phyloP scores from a whole-genome alignment of 2,888 invertebrate genomes.

The Lampropteryx suffumata region DNA sequence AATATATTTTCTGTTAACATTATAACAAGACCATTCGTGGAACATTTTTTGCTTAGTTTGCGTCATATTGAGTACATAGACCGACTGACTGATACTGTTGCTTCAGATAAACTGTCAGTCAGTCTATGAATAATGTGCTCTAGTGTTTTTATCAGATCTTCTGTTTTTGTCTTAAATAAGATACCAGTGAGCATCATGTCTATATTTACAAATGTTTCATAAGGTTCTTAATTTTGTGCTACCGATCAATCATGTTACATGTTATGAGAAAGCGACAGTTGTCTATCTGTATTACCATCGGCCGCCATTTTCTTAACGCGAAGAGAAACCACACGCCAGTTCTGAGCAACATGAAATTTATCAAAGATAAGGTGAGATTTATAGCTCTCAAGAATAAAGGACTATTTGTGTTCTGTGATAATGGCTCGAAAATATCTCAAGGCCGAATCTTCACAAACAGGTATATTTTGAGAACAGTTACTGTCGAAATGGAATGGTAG shows the following conservation, averaged over 20 bases:
- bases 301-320: slow-evolving; percentile 11
- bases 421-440: slow-evolving; percentile 33
- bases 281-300: slow-evolving; percentile 13
- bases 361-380: slow-evolving; percentile 30
- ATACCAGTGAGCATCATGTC: too few species aligned
- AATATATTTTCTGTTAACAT: too few species aligned
- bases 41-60: too few species aligned
- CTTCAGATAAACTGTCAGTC: too few species aligned
- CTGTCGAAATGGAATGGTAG: slow-evolving; percentile 47
- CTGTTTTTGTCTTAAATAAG: too few species aligned
- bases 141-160: too few species aligned
- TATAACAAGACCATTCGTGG: too few species aligned
- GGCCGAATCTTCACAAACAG: slow-evolving; percentile 46
- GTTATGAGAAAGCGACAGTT: slow-evolving; percentile 20
- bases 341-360: slow-evolving; percentile 23
- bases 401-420: too few species aligned
- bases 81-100: too few species aligned
- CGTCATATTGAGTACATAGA: too few species aligned
- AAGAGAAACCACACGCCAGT: slow-evolving; percentile 13
- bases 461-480: slow-evolving; percentile 51
- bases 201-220: too few species aligned
- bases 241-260: slow-evolving; percentile 16
- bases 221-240: not conserved
- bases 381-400: slow-evolving; percentile 18
- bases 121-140: too few species aligned